phyloP scores from a whole-genome alignment of 2,113 vertebrate genomes.

The Budorcas taxicolor region DNA sequence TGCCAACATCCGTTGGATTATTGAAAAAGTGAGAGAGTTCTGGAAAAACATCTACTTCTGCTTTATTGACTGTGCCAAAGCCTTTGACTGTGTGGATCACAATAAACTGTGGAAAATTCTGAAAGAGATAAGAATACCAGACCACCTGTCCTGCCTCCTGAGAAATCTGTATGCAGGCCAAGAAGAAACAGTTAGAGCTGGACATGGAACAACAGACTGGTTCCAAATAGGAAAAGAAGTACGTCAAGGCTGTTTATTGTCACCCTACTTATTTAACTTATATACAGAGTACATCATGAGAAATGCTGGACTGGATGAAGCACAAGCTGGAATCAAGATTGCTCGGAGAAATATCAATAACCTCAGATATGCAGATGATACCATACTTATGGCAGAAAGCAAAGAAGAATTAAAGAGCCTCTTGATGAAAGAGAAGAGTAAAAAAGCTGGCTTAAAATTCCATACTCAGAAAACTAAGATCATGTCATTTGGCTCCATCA shows the following conservation, averaged over 20 bases:
- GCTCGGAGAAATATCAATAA: background rate
- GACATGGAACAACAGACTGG: background rate
- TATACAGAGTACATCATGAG: background rate
- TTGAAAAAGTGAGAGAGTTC: background rate
- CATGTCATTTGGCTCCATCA: background rate
- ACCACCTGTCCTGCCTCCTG: background rate
- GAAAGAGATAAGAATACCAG: background rate
- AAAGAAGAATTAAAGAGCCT: background rate
- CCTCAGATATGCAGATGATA: background rate
- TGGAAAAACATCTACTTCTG: background rate
- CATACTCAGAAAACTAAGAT: background rate
- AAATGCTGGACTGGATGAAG: background rate
- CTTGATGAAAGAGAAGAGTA: background rate
- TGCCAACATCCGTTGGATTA: background rate
- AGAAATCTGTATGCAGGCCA: background rate
- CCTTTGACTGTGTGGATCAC: background rate
- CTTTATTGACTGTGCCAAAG: background rate
- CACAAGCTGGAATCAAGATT: background rate
- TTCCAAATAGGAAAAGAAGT: background rate
- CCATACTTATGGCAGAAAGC: background rate
- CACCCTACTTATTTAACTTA: background rate
- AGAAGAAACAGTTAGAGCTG: background rate
- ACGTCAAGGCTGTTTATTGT: background rate
- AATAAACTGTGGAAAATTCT: background rate
- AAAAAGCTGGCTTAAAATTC: background rate